Evolutionary conservation across 2,888 invertebrate species (phyloP).

Genomic region (Norana najaformis): DNA sequence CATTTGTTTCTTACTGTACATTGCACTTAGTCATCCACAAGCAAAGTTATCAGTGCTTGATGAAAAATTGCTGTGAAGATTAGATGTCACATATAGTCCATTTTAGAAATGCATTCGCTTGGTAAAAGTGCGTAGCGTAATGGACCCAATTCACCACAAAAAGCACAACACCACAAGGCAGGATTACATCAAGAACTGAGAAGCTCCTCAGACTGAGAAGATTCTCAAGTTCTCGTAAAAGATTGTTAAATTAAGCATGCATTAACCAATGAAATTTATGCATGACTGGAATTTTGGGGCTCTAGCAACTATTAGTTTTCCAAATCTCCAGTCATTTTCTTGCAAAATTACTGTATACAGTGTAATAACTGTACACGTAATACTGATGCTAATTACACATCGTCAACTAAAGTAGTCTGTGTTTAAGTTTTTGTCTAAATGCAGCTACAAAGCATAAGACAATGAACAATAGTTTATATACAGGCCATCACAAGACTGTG

Average conservation of each 20-base stretch:
- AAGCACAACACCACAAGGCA: background rate
- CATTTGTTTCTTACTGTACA: background rate
- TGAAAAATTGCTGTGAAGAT: constrained; percentile 13
- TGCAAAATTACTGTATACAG: background rate
- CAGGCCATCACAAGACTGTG: background rate
- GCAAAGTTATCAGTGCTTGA: background rate
- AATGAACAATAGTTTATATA: background rate
- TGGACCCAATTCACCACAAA: background rate
- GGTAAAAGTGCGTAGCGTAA: too few relatives aligned
- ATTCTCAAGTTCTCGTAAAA: background rate
- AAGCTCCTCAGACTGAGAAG: background rate
- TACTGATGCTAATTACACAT: background rate
- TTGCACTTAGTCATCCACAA: background rate
- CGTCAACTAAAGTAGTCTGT: background rate
- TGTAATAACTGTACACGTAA: background rate
- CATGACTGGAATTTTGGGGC: background rate
- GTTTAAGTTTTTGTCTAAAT: too few relatives aligned
- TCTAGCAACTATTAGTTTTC: background rate
- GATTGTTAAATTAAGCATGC: background rate
- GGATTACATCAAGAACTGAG: background rate
- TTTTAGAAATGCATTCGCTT: background rate
- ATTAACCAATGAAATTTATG: background rate
- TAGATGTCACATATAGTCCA: background rate
- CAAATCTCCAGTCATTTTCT: background rate
- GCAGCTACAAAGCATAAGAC: background rate